Conservation (phyloP, 2,113 vertebrate species). For the Coryphaenoides rupestris region DNA sequence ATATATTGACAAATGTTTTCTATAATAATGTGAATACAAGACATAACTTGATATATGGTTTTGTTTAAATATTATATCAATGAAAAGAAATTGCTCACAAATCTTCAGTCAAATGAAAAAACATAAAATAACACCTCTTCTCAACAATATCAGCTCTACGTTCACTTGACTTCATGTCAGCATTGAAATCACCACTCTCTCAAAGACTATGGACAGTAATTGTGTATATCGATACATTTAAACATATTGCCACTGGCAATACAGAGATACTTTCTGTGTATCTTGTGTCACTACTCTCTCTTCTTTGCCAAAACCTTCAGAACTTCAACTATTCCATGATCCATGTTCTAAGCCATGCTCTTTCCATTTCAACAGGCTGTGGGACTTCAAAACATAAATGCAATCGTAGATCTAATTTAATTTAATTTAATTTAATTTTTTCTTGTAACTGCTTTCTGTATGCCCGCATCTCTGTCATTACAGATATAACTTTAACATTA, state of each 20-base stretch:
- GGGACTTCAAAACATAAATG: constrained; percentile 28
- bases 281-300: constrained; percentile 18
- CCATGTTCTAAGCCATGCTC: no score
- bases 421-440: no score
- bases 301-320: constrained; percentile 24
- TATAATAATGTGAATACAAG: constrained; percentile 38
- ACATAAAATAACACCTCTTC: constrained; percentile 12
- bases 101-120: constrained; percentile 4
- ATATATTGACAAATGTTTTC: constrained; percentile 37
- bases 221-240: constrained; percentile 11
- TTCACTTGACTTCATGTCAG: constrained; percentile 3
- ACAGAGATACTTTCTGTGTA: constrained; percentile 20
- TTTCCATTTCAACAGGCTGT: constrained; percentile 38
- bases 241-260: constrained; percentile 8
- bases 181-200: constrained; percentile 14
- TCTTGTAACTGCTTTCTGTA: constrained; percentile 2
- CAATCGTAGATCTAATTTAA: constrained; percentile 17
- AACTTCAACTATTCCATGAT: constrained; percentile 41
- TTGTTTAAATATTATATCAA: constrained; percentile 28
- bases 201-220: constrained; percentile 10
- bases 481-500: background rate
- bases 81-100: constrained; percentile 19
- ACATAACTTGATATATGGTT: constrained; percentile 21
- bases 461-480: constrained; percentile 6
- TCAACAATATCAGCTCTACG: constrained; percentile 6